phyloP scores from a whole-genome alignment of 2,797 vertebrate species.

The Pristis pectinata region DNA sequence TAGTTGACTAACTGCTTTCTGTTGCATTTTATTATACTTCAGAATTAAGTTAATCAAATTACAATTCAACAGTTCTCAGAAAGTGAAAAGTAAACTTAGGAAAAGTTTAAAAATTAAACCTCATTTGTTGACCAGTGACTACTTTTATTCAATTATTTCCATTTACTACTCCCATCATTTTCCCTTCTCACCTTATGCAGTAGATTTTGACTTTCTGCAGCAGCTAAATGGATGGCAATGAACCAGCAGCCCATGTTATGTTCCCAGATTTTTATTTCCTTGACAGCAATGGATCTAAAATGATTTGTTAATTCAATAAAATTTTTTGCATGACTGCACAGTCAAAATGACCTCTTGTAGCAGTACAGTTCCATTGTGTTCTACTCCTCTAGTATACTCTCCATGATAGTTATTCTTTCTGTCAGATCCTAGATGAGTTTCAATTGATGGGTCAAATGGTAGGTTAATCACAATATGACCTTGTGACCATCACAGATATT shows the following conservation, averaged over 20 bases:
- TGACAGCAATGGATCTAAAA: background rate
- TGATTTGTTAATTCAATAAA: background rate
- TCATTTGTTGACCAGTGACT: background rate
- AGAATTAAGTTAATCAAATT: background rate
- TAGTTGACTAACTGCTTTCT: background rate
- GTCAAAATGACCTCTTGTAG: background rate
- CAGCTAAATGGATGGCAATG: background rate
- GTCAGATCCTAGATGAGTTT: background rate
- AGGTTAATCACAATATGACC: background rate
- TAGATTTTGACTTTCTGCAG: background rate
- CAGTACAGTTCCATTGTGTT: background rate
- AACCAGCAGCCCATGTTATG: background rate
- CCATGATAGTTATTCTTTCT: background rate
- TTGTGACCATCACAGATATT: background rate
- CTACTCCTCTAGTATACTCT: background rate
- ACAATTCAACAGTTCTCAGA: background rate
- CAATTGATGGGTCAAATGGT: background rate
- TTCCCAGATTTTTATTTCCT: background rate
- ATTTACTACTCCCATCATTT: background rate
- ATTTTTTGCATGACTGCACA: background rate
- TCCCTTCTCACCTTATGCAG: background rate
- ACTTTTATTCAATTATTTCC: background rate
- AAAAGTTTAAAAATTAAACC: background rate
- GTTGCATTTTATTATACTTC: background rate
- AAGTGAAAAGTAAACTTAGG: background rate